phyloP scores from a whole-genome alignment of 2,113 vertebrate genomes.

The Eupsittula cactorum region DNA sequence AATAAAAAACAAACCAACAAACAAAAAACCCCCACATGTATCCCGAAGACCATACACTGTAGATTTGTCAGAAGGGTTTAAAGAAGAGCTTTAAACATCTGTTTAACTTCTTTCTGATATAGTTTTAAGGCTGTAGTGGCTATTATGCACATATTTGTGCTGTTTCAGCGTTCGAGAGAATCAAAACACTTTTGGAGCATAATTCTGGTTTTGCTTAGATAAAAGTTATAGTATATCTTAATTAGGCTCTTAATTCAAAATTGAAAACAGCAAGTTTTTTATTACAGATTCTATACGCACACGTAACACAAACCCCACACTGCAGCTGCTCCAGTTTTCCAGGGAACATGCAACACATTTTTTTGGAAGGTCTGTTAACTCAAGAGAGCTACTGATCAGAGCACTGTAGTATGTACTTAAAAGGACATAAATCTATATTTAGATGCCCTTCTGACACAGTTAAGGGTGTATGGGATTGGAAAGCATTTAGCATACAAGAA shows the following conservation, averaged over 20 bases:
- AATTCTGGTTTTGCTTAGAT: background rate
- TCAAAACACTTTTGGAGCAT: background rate
- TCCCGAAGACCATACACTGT: background rate
- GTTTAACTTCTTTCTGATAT: background rate
- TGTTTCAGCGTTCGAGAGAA: background rate
- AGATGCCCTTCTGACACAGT: background rate
- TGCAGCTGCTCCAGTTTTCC: background rate
- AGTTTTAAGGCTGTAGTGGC: background rate
- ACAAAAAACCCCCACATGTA: background rate
- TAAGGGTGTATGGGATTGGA: background rate
- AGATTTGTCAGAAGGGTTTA: background rate
- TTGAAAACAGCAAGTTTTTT: background rate
- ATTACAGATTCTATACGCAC: background rate
- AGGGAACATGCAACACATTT: background rate
- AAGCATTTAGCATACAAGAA: background rate
- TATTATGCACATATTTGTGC: background rate
- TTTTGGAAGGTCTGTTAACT: background rate
- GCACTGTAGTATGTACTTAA: background rate
- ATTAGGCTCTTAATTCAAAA: background rate
- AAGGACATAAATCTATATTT: background rate
- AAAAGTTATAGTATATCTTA: background rate
- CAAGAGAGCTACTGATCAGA: background rate
- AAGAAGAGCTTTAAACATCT: background rate
- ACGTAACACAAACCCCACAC: background rate
- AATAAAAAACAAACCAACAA: background rate